Base-by-base conservation (phyloP, 2,113 vertebrate species). In the Halcyon malimbica region DNA sequence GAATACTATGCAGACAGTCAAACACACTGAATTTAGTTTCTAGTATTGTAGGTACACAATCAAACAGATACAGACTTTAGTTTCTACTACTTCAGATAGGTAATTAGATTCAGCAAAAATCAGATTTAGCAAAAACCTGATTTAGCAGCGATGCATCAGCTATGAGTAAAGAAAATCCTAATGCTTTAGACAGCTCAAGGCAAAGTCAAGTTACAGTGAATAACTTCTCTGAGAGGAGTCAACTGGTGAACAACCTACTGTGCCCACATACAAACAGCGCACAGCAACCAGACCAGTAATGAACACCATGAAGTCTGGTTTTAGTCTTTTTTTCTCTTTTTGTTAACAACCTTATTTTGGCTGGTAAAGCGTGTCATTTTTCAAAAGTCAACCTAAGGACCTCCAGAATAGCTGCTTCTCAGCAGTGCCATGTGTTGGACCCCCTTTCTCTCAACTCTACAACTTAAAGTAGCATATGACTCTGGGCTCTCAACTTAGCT, bases 401-500 rank as follows among this genome's bases (percentile, higher is more conserved):
- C 23, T 62, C 11, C 41, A 10, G n/a, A 41, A 51, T 13, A 16
- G 42, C 48, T 33, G 21, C n/a, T 70, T 59, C 54, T 64, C 29
- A 53, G 1, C 18, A 29, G 17, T 2, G 14, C 11, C 8, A 2
- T 14, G 39, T 28, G 8, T 42, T 9, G 23, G 28, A 37, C 3
- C 2, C 29, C 8, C 2, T 6, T 29, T 48, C 15, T 29, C 51
- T 65, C 33, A 41, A 15, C 24, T 63, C 26, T 2, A 13, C 28
- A 80, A n/a, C 63, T 88, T 33, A 35, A 14, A 2, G 5, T 4
- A 3, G 15, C 4, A 3, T 10, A 13, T 1, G 25, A 68, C 70
- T 79, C 24, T 5, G 13, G 8, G 25, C 39, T 71, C 46, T 6
- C 13, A 82, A 51, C 65, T 75, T 26, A 2, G n/a, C 33, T 70